Evolutionary conservation across 2,888 invertebrate genomes (phyloP), one percentile per base, ranked within the genome.

Genomic region (Dimorphilus gyrociliatus): DNA sequence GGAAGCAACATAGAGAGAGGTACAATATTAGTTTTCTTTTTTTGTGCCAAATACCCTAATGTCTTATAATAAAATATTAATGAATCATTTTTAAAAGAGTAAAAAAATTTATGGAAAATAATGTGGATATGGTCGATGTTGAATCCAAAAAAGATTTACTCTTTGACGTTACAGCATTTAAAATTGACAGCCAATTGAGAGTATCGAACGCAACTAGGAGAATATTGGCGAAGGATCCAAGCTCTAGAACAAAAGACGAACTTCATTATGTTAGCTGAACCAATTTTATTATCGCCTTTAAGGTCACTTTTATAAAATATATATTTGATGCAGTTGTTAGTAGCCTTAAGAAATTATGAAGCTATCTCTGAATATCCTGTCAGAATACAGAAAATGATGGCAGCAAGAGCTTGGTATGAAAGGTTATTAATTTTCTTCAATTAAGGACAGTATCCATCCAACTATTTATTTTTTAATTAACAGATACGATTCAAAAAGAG

Each of bases 131-230:
- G 17, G 16, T 34, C 8, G 32, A 15, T 4, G 17, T 29, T 10
- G 30, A 36, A 14, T 23, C 30, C 24, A 37, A 42, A 12, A 40
- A 39, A 29, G 44, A 44, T 25, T 35, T 48, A 6, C 37, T 50
- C 30, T 53, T 53, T 36, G 50, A 53, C 30, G 46, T 47, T 2
- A 40, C 46, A 1, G 43, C 47, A 24, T 53, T 41, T 36, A 48
- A 45, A 27, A 50, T 51, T 4, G 47, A 53, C 36, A 49, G 45
- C 36, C 50, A 53, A 46, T 49, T 51, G 13, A 7, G 34, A 7
- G 19, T 17, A 1, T 25, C 16, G 1, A 4, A 21, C 10, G 21
- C 21, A 21, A 21, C 10, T 10, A 10, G 21, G n/a, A 21, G n/a
- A n/a, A 10, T 21, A 21, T 21, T 21, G 8, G n/a, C 21, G n/a